These are phyloP conservation scores for Drosophila tanythrix DNA, from an alignment of 2,888 invertebrate genomes.

Conservation along the genomic window DNA sequence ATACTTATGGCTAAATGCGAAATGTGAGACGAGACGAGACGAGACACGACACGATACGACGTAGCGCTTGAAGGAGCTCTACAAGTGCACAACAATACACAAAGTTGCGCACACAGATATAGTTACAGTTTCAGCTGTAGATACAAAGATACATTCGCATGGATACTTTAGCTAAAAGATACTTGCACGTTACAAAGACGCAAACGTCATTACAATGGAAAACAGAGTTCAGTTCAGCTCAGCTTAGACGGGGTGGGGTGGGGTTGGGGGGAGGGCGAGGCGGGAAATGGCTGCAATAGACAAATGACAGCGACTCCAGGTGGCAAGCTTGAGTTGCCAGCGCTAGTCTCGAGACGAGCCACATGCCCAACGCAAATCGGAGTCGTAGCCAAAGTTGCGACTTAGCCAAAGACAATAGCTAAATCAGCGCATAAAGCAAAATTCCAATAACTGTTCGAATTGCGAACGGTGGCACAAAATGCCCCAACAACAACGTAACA, in stretches of 20 bases:
- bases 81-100: slow-evolving; percentile 54
- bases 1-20: slow-evolving; percentile 60
- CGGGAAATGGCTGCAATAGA: slow-evolving; percentile 12
- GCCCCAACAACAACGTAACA: slow-evolving; percentile 1
- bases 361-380: slow-evolving; percentile 13
- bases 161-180: slow-evolving; percentile 50
- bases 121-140: slow-evolving; percentile 28
- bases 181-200: slow-evolving; percentile 55
- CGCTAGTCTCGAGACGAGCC: slow-evolving; percentile 27
- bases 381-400: slow-evolving; percentile 3
- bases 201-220: slow-evolving; percentile 65
- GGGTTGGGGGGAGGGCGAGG: not conserved
- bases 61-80: slow-evolving; percentile 48
- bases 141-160: slow-evolving; percentile 34
- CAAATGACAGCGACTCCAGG: slow-evolving; percentile 31
- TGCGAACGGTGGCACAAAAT: slow-evolving; percentile 30
- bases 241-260: not conserved
- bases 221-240: not conserved
- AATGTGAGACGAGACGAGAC: slow-evolving; percentile 47
- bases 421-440: slow-evolving; percentile 51
- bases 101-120: slow-evolving; percentile 24
- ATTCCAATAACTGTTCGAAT: slow-evolving; percentile 52
- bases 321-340: slow-evolving; percentile 36
- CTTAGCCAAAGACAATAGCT: slow-evolving; percentile 57
- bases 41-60: not conserved